Evolutionary conservation across 2,888 invertebrate genomes (phyloP).

Genomic region (Epinotia bilunana): DNA sequence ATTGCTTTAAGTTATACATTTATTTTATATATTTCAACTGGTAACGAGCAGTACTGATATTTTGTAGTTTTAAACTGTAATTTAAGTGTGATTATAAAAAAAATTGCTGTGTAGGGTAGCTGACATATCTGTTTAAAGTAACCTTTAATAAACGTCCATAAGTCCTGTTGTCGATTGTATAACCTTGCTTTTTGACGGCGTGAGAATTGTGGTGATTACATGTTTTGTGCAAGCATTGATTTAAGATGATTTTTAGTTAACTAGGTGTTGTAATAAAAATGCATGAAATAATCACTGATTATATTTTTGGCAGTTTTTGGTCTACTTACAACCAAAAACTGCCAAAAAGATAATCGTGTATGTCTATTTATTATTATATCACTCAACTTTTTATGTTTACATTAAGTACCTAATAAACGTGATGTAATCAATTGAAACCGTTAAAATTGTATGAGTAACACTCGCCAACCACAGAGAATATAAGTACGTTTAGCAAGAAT

Average conservation of each 20-base stretch:
- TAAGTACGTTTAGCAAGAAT: neutral
- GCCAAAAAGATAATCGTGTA: too few species aligned
- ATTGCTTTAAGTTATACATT: constrained; percentile 36
- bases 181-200: constrained; percentile 46
- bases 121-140: constrained; percentile 57
- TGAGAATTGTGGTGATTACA: constrained; percentile 44
- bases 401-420: neutral
- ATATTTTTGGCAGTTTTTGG: neutral
- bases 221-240: neutral
- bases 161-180: constrained; percentile 48
- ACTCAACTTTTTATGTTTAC: too few species aligned
- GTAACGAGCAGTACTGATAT: constrained; percentile 67
- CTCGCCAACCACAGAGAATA: neutral
- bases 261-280: neutral
- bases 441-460: neutral
- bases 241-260: neutral
- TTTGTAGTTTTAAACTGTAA: constrained; percentile 50
- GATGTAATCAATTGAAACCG: neutral
- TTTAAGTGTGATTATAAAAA: constrained; percentile 63
- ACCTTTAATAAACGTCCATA: constrained; percentile 54
- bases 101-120: constrained; percentile 58
- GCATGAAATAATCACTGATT: neutral
- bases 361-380: too few species aligned
- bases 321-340: too few species aligned
- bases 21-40: constrained; percentile 47